phyloP scores from a whole-genome alignment of 2,797 vertebrate genomes.

The Kryptolebias ocellatus region DNA sequence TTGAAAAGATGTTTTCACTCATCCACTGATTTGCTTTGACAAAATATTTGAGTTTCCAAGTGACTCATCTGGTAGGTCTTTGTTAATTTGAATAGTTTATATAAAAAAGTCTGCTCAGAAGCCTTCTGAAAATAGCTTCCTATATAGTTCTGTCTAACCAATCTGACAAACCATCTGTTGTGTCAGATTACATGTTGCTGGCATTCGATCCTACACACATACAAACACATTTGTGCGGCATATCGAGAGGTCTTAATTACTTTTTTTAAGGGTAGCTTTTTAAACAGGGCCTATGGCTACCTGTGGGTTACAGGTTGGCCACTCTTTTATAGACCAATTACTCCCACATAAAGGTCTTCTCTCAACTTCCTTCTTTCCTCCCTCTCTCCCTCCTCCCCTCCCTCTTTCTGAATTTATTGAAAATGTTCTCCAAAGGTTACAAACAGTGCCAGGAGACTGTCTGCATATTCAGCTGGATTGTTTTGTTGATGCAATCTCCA shows the following conservation, averaged over 20 bases:
- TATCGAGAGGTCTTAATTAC: constrained; percentile 57
- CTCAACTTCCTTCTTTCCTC: constrained; percentile 58
- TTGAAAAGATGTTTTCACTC: not conserved
- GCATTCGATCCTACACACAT: constrained; percentile 3
- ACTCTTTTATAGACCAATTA: constrained; percentile 67
- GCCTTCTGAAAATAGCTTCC: not conserved
- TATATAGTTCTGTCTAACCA: not conserved
- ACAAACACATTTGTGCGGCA: constrained; percentile 11
- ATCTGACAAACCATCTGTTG: not conserved
- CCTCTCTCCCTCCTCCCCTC: constrained; percentile 18
- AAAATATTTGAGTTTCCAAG: not conserved
- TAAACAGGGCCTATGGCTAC: constrained; percentile 46
- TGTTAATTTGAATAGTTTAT: not conserved
- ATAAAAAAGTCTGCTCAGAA: not conserved
- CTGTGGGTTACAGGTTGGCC: constrained; percentile 56
- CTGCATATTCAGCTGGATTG: constrained; percentile 8
- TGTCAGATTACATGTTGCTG: not conserved
- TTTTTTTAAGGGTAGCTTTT: constrained; percentile 61
- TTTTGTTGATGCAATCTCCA: constrained; percentile 24
- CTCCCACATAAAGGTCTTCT: constrained; percentile 58
- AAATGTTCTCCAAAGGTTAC: constrained; percentile 52
- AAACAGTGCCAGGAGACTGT: constrained; percentile 25
- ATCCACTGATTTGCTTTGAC: too few relatives aligned
- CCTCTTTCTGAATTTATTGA: constrained; percentile 64
- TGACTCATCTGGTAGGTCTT: not conserved